These are phyloP conservation scores for Mystacornis crossleyi DNA, from an alignment of 2,113 vertebrate species.

Conservation along the genomic window DNA sequence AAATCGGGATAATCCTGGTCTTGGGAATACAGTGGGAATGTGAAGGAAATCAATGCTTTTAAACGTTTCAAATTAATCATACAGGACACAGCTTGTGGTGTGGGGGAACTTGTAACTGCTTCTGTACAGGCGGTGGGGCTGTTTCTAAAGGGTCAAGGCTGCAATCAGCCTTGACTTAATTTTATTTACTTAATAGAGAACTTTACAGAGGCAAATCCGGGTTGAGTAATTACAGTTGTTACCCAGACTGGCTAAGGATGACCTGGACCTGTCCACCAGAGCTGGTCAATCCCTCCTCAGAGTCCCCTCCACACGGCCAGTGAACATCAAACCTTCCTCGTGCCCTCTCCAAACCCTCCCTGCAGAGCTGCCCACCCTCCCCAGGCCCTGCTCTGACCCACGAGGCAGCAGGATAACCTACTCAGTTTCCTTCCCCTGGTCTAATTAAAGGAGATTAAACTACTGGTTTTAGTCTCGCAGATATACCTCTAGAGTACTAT, in stretches of 20 bases:
- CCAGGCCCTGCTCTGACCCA: not conserved
- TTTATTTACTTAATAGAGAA: not conserved
- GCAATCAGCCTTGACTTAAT: too few relatives aligned
- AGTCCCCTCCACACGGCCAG: accelerated
- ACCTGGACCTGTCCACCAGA: not conserved
- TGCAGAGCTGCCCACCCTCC: not conserved
- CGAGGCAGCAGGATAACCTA: not conserved
- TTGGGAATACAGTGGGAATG: not conserved
- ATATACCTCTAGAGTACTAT: not conserved
- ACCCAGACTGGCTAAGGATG: not conserved
- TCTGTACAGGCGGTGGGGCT: not conserved
- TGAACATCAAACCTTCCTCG: not conserved
- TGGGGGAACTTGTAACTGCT: not conserved
- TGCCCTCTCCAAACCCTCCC: not conserved
- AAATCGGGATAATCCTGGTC: not conserved
- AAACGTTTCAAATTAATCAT: not conserved
- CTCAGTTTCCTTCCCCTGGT: not conserved
- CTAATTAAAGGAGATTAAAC: not conserved
- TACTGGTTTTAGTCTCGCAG: not conserved
- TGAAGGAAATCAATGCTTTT: not conserved
- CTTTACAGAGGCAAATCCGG: not conserved
- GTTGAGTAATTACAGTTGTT: not conserved
- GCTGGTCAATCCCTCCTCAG: not conserved
- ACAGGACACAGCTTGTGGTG: too few relatives aligned
- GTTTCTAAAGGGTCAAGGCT: not conserved